Percentiles rank a stretch among this genome's conserved stretches.
Conservation (phyloP, 2,888 invertebrate genomes). For the Crioceris asparagi region DNA sequence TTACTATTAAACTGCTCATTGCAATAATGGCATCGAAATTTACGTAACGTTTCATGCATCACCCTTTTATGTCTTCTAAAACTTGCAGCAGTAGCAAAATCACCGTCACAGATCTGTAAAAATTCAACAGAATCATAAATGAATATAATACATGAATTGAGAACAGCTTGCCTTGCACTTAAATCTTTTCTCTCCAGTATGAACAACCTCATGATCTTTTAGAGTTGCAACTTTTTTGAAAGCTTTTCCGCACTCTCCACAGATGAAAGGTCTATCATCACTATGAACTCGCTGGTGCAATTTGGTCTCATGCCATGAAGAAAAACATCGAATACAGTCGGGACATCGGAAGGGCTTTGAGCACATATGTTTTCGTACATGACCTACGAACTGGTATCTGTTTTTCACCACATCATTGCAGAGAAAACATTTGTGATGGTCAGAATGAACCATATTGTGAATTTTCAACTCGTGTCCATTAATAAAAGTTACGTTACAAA, state of each 20-base stretch:
- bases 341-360: slow-evolving; percentile 19
- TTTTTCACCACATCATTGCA: slow-evolving; percentile 20
- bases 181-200: slow-evolving; percentile 20
- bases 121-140: not conserved
- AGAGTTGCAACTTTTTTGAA: slow-evolving; percentile 19
- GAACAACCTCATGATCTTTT: slow-evolving; percentile 20
- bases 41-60: slow-evolving; percentile 20
- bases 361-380: slow-evolving; percentile 20
- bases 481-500: slow-evolving; percentile 16
- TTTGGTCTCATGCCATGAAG: slow-evolving; percentile 17
- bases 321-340: slow-evolving; percentile 17
- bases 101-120: slow-evolving; percentile 19
- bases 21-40: slow-evolving; percentile 18
- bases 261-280: slow-evolving; percentile 20
- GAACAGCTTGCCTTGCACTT: slow-evolving; percentile 17
- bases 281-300: slow-evolving; percentile 19
- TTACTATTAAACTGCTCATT: slow-evolving; percentile 17
- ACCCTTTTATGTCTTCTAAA: slow-evolving; percentile 16
- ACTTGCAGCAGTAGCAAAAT: slow-evolving; percentile 20
- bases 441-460: slow-evolving; percentile 18
- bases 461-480: slow-evolving; percentile 16
- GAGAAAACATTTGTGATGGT: slow-evolving; percentile 17
- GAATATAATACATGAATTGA: not conserved
- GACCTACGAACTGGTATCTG: slow-evolving; percentile 18
- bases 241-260: slow-evolving; percentile 20